phyloP scores from a whole-genome alignment of 2,113 vertebrate genomes.

The Gambusia affinis region DNA sequence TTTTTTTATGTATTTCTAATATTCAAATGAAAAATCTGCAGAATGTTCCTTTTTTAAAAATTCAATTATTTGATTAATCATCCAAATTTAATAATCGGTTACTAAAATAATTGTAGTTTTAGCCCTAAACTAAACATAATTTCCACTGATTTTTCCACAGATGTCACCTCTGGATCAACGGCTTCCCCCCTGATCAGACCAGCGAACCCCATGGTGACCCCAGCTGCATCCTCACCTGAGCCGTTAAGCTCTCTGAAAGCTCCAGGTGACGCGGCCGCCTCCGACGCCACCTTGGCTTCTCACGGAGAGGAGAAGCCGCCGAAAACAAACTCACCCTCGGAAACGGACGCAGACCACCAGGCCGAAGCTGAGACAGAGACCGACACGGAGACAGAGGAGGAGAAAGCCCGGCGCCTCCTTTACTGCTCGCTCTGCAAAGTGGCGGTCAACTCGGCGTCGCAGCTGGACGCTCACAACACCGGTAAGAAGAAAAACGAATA shows the following conservation, averaged over 20 bases:
- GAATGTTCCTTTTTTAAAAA: no score
- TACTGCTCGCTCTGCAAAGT: conserved; percentile 99
- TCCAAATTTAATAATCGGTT: no score
- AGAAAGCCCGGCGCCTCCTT: conserved; percentile 93
- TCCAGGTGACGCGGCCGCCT: conserved; percentile 69
- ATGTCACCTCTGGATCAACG: conserved; percentile 74
- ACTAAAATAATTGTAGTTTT: no score
- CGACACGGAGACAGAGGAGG: conserved; percentile 91
- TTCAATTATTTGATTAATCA: no score
- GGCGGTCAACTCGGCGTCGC: conserved; percentile 95
- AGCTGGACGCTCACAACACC: conserved; percentile 98
- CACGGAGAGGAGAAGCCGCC: conserved; percentile 77
- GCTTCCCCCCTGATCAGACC: conserved; percentile 72
- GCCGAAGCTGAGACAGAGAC: conserved; percentile 69
- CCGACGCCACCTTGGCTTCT: conserved; percentile 81
- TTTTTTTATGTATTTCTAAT: no score
- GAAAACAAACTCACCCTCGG: conserved; percentile 28
- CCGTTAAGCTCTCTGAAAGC: conserved; percentile 67
- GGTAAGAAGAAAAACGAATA: conserved; percentile 80
- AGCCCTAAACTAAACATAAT: neutral
- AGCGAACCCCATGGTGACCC: conserved; percentile 72
- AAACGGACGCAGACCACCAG: conserved; percentile 50
- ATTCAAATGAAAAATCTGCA: no score
- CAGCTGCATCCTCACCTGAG: conserved; percentile 33
- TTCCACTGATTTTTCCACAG: conserved; percentile 69